These are phyloP conservation scores for Plagiodera versicolora DNA, from an alignment of 2,888 invertebrate genomes.

Conservation along the genomic window DNA sequence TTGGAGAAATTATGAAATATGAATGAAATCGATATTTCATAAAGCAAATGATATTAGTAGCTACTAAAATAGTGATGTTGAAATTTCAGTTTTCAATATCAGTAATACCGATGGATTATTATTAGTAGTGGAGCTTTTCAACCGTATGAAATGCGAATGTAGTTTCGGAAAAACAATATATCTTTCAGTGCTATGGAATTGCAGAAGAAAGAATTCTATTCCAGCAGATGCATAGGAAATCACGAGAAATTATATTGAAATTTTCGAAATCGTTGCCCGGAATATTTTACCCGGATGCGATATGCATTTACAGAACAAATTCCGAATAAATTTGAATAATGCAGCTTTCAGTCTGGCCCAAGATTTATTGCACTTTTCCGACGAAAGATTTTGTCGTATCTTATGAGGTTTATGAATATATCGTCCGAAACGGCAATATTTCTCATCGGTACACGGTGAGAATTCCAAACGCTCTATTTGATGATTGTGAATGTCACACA, in stretches of 20 bases:
- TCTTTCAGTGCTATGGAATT: too few species aligned
- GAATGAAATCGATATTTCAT: too few species aligned
- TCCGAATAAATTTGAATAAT: conserved; percentile 13
- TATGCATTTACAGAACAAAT: conserved; percentile 11
- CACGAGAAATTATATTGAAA: conserved; percentile 10
- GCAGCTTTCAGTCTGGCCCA: neutral
- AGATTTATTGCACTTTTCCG: conserved; percentile 2
- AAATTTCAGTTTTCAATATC: too few species aligned
- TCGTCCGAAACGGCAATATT: neutral
- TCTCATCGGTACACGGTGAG: neutral
- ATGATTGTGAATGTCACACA: too few species aligned
- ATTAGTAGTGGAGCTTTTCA: too few species aligned
- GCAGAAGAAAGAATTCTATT: neutral
- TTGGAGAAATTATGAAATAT: too few species aligned
- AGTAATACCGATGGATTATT: too few species aligned
- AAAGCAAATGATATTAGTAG: too few species aligned
- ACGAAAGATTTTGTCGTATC: neutral
- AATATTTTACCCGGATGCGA: conserved; percentile 9
- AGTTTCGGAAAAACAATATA: too few species aligned
- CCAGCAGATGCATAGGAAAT: conserved; percentile 9
- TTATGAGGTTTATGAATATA: conserved; percentile 7
- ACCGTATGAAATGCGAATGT: too few species aligned
- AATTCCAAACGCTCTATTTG: neutral
- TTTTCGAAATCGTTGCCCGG: conserved; percentile 2
- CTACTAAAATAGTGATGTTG: too few species aligned